Evolutionary conservation across 2,888 invertebrate genomes (phyloP), one percentile per base, ranked within the genome.

Genomic region (Gymnocheta viridis): DNA sequence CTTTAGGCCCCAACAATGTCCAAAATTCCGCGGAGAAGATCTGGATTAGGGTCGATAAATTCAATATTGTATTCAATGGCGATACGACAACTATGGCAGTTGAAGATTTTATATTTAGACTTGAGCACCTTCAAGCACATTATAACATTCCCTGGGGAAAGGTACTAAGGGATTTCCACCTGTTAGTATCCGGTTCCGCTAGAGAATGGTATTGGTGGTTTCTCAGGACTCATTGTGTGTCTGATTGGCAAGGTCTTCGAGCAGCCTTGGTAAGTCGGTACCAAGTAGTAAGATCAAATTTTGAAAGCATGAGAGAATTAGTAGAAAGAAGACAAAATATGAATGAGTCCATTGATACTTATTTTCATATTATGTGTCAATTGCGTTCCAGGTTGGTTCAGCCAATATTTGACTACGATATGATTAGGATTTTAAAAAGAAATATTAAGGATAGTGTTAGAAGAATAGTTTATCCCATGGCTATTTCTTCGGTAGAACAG

Each of bases 121-220:
- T 56, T 0, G 29, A 56, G 6, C 54, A 56, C 14, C n/a, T 29
- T 6, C 29, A 56, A 29, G 27, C 54, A 1, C 29, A 29, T 4
- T 56, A 56, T 24, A 27, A 27, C 5, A 56, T 56, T 6, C 9
- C 17, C 5, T 56, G 54, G 29, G 27, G 6, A 4, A 29, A 56
- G 14, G n/a, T 56, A 6, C 29, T 56, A 56, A 14, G 54, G 7
- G 29, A 56, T 29, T 56, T 56, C 24, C 54, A 56, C 12, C 12
- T 56, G 2, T 56, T 56, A 29, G n/a, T 56, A 0, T 27, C 29
- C 6, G 27, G 29, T 9, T 5, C 54, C 12, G 54, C 29, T 1
- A 27, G 54, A 7, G 54, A 56, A n/a, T 56, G 29, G 54, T 56
- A 56, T 24, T 56, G 54, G 54, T 24, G 10, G 51, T 51, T 51